phyloP scores from a whole-genome alignment of 2,888 invertebrate species.

The Epistrophe grossulariae region DNA sequence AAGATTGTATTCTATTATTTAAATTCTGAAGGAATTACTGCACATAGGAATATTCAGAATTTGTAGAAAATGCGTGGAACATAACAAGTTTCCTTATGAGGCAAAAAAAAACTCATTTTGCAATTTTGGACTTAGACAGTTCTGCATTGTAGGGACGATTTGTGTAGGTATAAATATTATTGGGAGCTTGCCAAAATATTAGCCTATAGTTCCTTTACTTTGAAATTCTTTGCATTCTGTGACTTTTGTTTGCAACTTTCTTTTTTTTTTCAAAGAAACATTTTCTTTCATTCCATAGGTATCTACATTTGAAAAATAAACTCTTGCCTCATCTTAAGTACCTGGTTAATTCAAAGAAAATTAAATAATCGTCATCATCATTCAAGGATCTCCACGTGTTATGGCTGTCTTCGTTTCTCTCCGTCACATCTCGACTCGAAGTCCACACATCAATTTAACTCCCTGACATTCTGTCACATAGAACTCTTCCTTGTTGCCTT shows the following conservation, averaged over 20 bases:
- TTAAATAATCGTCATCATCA: conserved; percentile 31
- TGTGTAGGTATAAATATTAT: no score
- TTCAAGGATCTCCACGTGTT: conserved; percentile 27
- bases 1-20: no score
- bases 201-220: no score
- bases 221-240: neutral
- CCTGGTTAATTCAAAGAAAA: conserved; percentile 12
- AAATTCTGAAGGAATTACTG: no score
- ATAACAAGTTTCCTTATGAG: no score
- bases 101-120: no score
- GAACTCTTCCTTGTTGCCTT: conserved; percentile 54
- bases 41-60: no score
- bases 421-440: neutral
- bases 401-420: neutral
- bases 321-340: neutral
- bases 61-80: no score
- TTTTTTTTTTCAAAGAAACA: neutral
- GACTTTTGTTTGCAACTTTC: neutral
- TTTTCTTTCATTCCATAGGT: neutral
- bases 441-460: conserved; percentile 54
- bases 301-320: neutral
- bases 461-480: conserved; percentile 55
- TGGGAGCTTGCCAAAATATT: no score
- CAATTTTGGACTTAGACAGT: no score
- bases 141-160: no score